A percentile compares a stretch with the other conserved stretches of the same genome.
Evolutionary conservation across 2,113 vertebrate species (phyloP).

Genomic region (Grallaria varia): DNA sequence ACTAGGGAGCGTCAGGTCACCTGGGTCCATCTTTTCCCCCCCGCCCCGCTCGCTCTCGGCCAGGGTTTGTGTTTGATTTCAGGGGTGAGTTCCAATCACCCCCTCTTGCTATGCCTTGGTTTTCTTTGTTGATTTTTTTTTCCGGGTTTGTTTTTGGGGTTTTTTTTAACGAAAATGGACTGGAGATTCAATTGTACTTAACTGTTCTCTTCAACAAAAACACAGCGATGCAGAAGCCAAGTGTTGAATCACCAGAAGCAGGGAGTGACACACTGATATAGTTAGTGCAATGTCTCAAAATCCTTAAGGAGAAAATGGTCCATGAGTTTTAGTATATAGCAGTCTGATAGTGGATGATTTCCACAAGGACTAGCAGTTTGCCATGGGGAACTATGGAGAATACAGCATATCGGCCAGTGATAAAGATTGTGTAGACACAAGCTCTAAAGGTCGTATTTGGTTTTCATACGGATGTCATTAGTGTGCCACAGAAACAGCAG

Average conservation of each 20-base stretch:
- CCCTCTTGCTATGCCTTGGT: background rate
- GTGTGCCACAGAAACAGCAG: background rate
- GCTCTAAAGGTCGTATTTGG: background rate
- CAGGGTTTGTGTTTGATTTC: background rate
- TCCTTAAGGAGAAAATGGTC: background rate
- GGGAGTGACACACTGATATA: background rate
- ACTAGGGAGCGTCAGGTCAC: constrained; percentile 4
- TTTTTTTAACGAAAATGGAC: background rate
- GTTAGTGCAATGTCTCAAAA: background rate
- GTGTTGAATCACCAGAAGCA: background rate
- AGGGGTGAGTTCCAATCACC: background rate
- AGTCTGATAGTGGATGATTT: background rate
- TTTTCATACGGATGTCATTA: background rate
- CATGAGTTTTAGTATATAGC: background rate
- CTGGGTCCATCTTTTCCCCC: background rate
- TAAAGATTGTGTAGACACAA: background rate
- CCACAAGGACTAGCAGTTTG: background rate
- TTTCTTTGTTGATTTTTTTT: background rate
- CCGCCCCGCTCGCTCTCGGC: background rate
- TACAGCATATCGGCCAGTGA: background rate
- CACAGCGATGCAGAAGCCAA: background rate
- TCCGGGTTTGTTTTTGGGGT: background rate
- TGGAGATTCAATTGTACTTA: background rate
- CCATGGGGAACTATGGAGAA: background rate
- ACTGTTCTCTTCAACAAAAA: background rate